Evolutionary conservation across 2,113 vertebrate species (phyloP).

Genomic region (Ctenodactylus gundi): DNA sequence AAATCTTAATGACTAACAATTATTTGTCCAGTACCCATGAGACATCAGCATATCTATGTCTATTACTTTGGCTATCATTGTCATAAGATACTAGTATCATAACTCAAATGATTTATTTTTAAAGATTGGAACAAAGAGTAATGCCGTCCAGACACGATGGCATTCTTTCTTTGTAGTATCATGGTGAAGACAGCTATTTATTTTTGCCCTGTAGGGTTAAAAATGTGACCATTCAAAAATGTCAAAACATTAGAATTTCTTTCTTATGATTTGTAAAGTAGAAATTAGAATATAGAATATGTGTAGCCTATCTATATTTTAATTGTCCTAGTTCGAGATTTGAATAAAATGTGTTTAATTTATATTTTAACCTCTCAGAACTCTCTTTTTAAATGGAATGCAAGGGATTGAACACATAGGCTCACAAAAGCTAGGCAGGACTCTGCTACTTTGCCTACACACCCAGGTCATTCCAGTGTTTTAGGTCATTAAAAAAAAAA

Average conservation of each 20-base stretch:
- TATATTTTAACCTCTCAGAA: background rate
- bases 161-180: background rate
- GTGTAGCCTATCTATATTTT: background rate
- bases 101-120: background rate
- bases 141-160: background rate
- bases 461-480: background rate
- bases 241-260: background rate
- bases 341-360: background rate
- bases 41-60: background rate
- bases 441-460: background rate
- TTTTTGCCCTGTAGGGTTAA: background rate
- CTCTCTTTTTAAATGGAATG: no score
- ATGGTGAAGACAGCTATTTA: background rate
- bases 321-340: background rate
- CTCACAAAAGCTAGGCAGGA: background rate
- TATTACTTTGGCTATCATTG: background rate
- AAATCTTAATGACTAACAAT: background rate
- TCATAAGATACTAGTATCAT: background rate
- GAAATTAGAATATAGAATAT: background rate
- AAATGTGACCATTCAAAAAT: background rate
- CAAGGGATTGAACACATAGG: background rate
- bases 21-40: background rate
- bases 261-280: background rate
- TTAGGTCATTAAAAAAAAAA: conserved; percentile 10
- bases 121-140: background rate